Evolutionary conservation across 2,888 invertebrate genomes (phyloP).

Genomic region (Capitulum mitella): DNA sequence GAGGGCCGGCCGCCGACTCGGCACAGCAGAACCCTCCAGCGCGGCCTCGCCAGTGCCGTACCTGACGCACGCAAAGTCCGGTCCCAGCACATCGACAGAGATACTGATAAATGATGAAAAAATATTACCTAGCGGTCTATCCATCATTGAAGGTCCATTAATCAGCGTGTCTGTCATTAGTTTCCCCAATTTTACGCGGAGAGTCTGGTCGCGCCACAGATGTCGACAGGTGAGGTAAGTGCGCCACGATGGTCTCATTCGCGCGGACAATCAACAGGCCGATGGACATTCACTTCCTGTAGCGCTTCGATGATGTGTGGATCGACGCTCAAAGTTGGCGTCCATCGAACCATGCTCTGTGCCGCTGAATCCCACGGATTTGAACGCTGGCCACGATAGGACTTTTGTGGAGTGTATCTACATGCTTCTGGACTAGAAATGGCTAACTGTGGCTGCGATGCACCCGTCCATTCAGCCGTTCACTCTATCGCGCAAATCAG

Average conservation of each 20-base stretch:
- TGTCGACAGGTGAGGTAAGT: constrained; percentile 5
- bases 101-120: constrained; percentile 20
- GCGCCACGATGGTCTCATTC: neutral
- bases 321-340: no score
- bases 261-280: neutral
- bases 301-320: neutral
- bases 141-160: neutral
- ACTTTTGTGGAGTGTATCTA: no score
- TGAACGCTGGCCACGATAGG: no score
- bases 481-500: no score
- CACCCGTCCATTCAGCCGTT: no score
- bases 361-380: no score
- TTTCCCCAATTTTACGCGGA: constrained; percentile 1
- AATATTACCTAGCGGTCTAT: constrained; percentile 8
- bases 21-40: no score
- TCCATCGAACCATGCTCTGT: no score
- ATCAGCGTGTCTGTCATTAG: neutral
- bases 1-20: no score
- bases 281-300: neutral
- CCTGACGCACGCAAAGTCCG: neutral
- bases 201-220: neutral
- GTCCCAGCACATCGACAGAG: neutral
- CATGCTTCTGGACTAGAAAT: no score
- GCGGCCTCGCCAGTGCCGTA: neutral
- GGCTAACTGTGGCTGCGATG: no score